phyloP scores from a whole-genome alignment of 2,797 vertebrate species.

The Esox masquinongy region DNA sequence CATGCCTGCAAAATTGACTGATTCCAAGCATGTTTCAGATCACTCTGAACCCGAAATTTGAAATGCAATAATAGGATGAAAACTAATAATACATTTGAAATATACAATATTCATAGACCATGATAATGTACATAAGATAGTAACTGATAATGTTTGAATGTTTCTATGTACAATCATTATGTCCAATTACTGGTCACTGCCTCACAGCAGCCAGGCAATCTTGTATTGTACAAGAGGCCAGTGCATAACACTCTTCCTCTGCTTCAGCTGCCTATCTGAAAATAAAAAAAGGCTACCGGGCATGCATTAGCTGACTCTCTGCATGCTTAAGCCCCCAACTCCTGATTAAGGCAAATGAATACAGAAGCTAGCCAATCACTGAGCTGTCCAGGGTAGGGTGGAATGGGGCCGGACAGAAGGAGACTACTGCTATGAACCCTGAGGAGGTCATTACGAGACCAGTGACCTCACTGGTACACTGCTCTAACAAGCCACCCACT shows the following conservation, averaged over 20 bases:
- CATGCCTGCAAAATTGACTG: slow-evolving; percentile 74
- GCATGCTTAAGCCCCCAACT: slow-evolving; percentile 71
- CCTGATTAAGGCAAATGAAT: slow-evolving; percentile 72
- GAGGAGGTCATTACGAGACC: slow-evolving; percentile 56
- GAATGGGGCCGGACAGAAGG: slow-evolving; percentile 38
- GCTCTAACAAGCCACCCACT: slow-evolving; percentile 43
- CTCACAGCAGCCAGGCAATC: slow-evolving; percentile 30
- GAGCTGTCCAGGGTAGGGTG: slow-evolving; percentile 21
- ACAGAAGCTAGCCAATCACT: slow-evolving; percentile 48
- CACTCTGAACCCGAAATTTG: slow-evolving; percentile 49
- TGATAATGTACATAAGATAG: not conserved
- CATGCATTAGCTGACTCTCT: slow-evolving; percentile 72
- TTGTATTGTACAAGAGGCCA: not conserved
- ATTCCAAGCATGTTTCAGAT: slow-evolving; percentile 60
- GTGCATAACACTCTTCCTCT: slow-evolving; percentile 62
- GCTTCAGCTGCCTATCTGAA: slow-evolving; percentile 69
- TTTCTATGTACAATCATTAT: slow-evolving; percentile 34
- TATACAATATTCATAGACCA: slow-evolving; percentile 7
- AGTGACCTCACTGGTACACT: slow-evolving; percentile 53
- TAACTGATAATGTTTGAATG: slow-evolving; percentile 34
- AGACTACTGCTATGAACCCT: slow-evolving; percentile 30
- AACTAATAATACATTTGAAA: slow-evolving; percentile 38
- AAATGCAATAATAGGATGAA: slow-evolving; percentile 33
- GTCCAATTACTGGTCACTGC: slow-evolving; percentile 21
- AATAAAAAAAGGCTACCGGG: slow-evolving; percentile 71